Base-by-base conservation (phyloP, 2,888 invertebrate species). In the Ophion ellenae region DNA sequence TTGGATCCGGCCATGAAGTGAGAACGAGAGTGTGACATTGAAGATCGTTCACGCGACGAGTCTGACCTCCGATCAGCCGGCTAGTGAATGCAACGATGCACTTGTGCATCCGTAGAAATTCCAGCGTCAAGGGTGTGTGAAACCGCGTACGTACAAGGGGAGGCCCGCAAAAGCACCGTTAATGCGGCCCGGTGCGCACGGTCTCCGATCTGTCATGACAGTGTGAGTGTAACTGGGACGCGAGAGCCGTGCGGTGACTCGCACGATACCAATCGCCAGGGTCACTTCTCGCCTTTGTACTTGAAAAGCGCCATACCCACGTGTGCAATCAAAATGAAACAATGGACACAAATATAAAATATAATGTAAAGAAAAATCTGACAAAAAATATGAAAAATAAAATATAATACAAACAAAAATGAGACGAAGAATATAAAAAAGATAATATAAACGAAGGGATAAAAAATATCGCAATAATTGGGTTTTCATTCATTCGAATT, bases 81-180 rank as follows among this genome's bases (percentile, higher is more conserved):
- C 66, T 66, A 73, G 69, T 40, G 45, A 70, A 64, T 59, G 45
- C 82, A 75, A 74, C 78, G 73, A 66, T 67, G 57, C 36, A 28
- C 77, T 64, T 24, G 78, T 75, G 85, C 85, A 85, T 82, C 85
- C 85, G 79, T 85, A 85, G 74, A 79, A 85, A 64, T 69, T 74
- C 77, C 67, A 45, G 69, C 63, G 53, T n/a, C 69, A 69, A 40
- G 47, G 45, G 32, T 40, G 17, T 45, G 20, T 11, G n/a, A 10
- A n/a, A 45, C n/a, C 4, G 4, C 2, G 24, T 24, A 45, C 28
- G 24, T 75, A 11, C 63, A 36, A 9, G 63, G 2, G 11, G 74
- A 36, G 59, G 40, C 59, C 40, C 24, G 73, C 73, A 59, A 40
- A 32, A 59, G 36, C 59, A 14, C 20, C 61, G 61, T 61, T 20